phyloP scores from a whole-genome alignment of 2,113 vertebrate species.

The Epinephelus fuscoguttatus region DNA sequence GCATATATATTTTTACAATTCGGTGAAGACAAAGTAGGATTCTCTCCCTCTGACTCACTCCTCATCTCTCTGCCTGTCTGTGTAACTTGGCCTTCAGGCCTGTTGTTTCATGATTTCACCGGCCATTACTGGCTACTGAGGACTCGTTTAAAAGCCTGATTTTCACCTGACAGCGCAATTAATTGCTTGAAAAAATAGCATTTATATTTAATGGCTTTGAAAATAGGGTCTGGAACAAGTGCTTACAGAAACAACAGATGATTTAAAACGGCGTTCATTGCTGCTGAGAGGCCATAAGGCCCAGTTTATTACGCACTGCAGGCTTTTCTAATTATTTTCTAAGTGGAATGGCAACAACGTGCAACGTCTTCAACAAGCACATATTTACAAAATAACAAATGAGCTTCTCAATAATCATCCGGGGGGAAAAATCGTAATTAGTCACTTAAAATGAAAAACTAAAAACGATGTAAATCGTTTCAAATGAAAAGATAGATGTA shows the following conservation, averaged over 20 bases:
- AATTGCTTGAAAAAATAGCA: slow-evolving; percentile 27
- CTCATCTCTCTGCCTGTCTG: neutral
- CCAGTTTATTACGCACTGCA: slow-evolving; percentile 36
- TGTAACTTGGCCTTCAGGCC: slow-evolving; percentile 47
- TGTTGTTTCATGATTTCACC: slow-evolving; percentile 15
- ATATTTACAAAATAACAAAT: neutral
- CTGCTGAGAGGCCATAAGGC: slow-evolving; percentile 52
- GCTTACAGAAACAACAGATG: slow-evolving; percentile 37
- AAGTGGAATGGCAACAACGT: slow-evolving; percentile 25
- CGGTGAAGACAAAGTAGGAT: neutral
- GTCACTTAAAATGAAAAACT: neutral
- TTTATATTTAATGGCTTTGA: slow-evolving; percentile 43
- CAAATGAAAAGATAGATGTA: neutral
- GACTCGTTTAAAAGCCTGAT: slow-evolving; percentile 7
- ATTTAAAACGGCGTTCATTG: slow-evolving; percentile 36
- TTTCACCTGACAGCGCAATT: slow-evolving; percentile 43
- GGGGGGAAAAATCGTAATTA: neutral
- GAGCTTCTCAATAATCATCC: neutral
- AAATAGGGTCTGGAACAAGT: slow-evolving; percentile 38
- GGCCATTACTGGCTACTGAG: slow-evolving; percentile 1
- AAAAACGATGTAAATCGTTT: neutral
- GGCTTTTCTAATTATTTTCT: slow-evolving; percentile 41
- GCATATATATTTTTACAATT: neutral
- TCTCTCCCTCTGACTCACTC: neutral
- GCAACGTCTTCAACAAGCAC: slow-evolving; percentile 2